These are phyloP conservation scores for Anastrepha obliqua DNA, from an alignment of 1,140 invertebrate genomes.

Conservation along the genomic window DNA sequence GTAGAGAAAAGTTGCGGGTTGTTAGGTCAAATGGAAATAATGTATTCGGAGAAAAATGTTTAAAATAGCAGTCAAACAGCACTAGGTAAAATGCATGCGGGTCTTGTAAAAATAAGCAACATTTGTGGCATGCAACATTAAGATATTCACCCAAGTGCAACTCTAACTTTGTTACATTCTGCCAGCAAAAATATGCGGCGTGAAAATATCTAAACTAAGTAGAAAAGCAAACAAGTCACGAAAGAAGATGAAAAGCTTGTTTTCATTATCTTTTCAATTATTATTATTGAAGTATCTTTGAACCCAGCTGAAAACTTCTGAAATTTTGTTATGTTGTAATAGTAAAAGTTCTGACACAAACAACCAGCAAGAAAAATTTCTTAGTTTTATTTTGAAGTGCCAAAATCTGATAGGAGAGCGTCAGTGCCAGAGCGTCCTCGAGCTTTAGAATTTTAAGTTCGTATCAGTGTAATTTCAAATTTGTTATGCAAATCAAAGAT, in stretches of 20 bases:
- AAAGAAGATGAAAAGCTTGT: background rate
- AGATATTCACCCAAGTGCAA: background rate
- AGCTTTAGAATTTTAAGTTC: too few species aligned
- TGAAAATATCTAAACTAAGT: background rate
- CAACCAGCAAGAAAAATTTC: too few species aligned
- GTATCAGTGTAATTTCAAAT: too few species aligned
- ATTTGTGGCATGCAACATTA: conserved; percentile 20
- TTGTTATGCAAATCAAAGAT: too few species aligned
- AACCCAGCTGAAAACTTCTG: too few species aligned
- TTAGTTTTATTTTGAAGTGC: too few species aligned
- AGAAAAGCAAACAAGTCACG: background rate
- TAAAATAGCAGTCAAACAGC: background rate
- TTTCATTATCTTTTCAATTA: background rate
- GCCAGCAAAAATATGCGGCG: background rate
- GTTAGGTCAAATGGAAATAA: conserved; percentile 23
- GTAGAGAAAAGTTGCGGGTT: background rate
- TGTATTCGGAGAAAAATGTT: background rate
- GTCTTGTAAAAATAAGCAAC: background rate
- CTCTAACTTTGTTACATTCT: background rate
- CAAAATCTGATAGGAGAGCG: too few species aligned
- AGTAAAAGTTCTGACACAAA: too few species aligned
- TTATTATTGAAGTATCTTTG: background rate
- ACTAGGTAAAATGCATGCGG: background rate
- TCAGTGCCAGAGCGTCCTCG: too few species aligned
- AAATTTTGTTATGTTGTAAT: too few species aligned